Evolutionary conservation across 2,888 invertebrate species (phyloP), one percentile per base, ranked within the genome.

Genomic region (Drosophila subsilvestris): DNA sequence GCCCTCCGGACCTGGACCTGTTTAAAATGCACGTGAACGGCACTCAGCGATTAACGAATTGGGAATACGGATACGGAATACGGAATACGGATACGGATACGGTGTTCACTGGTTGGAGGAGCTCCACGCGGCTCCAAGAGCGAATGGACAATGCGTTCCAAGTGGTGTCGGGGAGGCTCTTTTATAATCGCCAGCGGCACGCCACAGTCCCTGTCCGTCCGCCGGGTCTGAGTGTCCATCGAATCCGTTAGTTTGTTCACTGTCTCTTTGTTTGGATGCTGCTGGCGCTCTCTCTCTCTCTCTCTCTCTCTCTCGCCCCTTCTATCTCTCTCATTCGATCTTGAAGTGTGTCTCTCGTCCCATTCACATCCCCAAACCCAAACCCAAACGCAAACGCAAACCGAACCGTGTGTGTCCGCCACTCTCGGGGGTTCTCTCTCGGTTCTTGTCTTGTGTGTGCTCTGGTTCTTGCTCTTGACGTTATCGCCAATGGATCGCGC

Each of bases 121-220:
- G 85, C 86, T 85, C 84, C 75, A 78, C 75, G 87, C 85, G 71
- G 85, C 85, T 84, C 85, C 86, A 86, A 85, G 78, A 80, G 85
- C 85, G 85, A 84, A 78, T 80, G 85, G 86, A 85, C 86, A 85
- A 84, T 85, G 85, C 85, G 85, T 83, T 86, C 85, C 75, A 69
- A 78, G 70, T 75, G 73, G 70, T 74, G 65, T 69, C 63, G 72
- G 68, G 72, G 63, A 74, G 73, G 62, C 70, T 78, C 78, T 76
- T 85, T 86, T 85, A 85, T 85, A 85, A 74, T 75, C 81, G 63
- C 49, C 63, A 43, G 63, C 42, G 66, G 47, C 53, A 45, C 47
- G 25, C 63, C 50, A 43, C 47, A 27, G 62, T 76, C 74, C 61
- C 63, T 75, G 51, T 57, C 37, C 9, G 18, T 50, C 42, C 20